Conservation (phyloP, 2,797 vertebrate species). For the Miichthys miiuy region DNA sequence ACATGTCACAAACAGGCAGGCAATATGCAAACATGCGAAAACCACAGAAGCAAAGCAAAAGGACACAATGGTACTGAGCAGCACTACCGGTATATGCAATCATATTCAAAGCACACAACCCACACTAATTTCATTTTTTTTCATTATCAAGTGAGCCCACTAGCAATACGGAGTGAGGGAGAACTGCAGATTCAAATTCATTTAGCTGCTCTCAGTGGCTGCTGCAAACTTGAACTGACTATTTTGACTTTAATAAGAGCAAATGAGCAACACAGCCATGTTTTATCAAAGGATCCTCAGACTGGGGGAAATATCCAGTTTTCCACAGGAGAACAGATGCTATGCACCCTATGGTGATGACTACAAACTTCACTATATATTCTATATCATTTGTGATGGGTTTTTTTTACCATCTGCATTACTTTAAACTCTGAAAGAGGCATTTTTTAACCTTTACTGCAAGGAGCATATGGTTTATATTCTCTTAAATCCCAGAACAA, state of each 20-base stretch:
- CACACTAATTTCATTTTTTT: conserved; percentile 69
- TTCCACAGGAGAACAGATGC: conserved; percentile 71
- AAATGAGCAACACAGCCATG: conserved; percentile 80
- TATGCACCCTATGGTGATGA: conserved; percentile 56
- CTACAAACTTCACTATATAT: conserved; percentile 61
- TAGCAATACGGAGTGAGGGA: conserved; percentile 66
- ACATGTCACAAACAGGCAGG: conserved; percentile 82
- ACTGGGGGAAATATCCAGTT: conserved; percentile 72
- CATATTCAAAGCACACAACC: conserved; percentile 80
- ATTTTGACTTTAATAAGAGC: conserved; percentile 84
- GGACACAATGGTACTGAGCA: conserved; percentile 62
- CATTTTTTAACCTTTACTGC: conserved; percentile 50
- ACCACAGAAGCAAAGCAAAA: conserved; percentile 81
- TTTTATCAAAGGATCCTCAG: conserved; percentile 77
- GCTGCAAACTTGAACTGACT: conserved; percentile 74
- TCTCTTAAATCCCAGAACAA: conserved; percentile 38
- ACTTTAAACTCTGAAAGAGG: conserved; percentile 54
- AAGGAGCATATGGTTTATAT: conserved; percentile 51
- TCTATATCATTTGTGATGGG: conserved; percentile 49
- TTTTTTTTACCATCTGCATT: conserved; percentile 64
- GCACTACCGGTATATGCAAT: conserved; percentile 72
- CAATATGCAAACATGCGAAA: conserved; percentile 85
- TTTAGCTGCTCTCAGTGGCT: conserved; percentile 73
- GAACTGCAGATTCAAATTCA: conserved; percentile 80
- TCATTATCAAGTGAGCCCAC: conserved; percentile 70